These are phyloP conservation scores for Aphis gossypii DNA, from an alignment of 1,140 invertebrate genomes.

Conservation along the genomic window DNA sequence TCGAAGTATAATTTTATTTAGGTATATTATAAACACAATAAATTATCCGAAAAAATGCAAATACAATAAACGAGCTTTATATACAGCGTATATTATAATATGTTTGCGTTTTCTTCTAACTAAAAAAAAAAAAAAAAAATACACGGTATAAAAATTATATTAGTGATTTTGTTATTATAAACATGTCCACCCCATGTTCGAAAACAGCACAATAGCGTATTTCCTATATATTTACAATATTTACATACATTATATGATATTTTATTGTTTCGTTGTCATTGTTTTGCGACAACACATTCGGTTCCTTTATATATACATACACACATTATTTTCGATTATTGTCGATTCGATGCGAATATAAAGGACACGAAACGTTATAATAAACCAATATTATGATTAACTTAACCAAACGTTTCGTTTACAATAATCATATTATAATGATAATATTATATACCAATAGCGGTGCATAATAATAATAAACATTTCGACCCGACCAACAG, in stretches of 20 bases:
- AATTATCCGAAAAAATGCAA: background rate
- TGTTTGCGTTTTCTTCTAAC: background rate
- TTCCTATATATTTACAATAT: background rate
- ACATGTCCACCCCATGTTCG: background rate
- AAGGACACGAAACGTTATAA: background rate
- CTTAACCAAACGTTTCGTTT: background rate
- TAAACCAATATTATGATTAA: slow-evolving; percentile 20
- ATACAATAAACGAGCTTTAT: background rate
- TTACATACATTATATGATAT: background rate
- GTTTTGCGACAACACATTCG: background rate
- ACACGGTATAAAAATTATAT: background rate
- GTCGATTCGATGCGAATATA: background rate
- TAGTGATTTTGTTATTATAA: background rate
- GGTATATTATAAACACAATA: background rate
- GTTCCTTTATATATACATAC: background rate
- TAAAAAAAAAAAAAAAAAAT: background rate
- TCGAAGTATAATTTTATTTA: background rate
- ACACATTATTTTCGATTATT: background rate
- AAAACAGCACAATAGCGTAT: background rate
- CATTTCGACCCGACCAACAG: background rate
- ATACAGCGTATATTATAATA: background rate
- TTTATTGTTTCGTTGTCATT: background rate
- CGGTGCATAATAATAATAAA: background rate
- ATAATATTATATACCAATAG: background rate
- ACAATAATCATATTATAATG: slow-evolving; percentile 2